Conservation (phyloP, 2,888 invertebrate genomes). For the Biston stratarius region DNA sequence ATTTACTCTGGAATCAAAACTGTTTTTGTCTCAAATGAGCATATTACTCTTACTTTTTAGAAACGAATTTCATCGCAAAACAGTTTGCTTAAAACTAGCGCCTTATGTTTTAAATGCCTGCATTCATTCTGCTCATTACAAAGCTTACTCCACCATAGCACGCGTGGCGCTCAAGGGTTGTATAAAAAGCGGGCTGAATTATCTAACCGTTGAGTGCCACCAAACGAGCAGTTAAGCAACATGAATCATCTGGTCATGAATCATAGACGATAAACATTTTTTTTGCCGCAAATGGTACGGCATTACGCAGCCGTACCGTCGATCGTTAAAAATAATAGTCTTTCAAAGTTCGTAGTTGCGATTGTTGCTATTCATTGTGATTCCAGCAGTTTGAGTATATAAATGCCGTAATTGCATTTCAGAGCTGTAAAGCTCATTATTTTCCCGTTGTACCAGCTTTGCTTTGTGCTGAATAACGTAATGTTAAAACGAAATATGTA, state of each 20-base stretch:
- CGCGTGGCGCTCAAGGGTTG: no score
- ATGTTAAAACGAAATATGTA: neutral
- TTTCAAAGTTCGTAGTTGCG: neutral
- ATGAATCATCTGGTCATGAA: neutral
- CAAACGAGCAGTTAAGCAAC: neutral
- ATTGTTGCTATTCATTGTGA: neutral
- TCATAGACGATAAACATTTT: neutral
- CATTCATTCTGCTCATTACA: no score
- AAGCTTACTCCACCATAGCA: no score
- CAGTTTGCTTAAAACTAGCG: no score
- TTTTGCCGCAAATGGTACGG: neutral
- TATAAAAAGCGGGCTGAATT: no score
- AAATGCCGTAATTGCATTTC: neutral
- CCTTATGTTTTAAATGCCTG: no score
- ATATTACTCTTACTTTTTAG: no score
- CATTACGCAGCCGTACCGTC: neutral
- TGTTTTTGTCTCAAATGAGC: no score
- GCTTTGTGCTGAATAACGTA: constrained; percentile 1
- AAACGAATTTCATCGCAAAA: neutral
- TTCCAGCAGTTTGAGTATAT: constrained; percentile 7
- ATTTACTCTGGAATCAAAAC: no score
- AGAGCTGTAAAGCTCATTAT: constrained; percentile 10
- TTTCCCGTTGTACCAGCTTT: neutral
- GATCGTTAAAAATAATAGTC: neutral
- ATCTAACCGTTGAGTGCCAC: neutral